Evolutionary conservation across 1,140 invertebrate genomes (phyloP), one percentile per base, ranked within the genome.

Genomic region (Tetramorium simillimum): DNA sequence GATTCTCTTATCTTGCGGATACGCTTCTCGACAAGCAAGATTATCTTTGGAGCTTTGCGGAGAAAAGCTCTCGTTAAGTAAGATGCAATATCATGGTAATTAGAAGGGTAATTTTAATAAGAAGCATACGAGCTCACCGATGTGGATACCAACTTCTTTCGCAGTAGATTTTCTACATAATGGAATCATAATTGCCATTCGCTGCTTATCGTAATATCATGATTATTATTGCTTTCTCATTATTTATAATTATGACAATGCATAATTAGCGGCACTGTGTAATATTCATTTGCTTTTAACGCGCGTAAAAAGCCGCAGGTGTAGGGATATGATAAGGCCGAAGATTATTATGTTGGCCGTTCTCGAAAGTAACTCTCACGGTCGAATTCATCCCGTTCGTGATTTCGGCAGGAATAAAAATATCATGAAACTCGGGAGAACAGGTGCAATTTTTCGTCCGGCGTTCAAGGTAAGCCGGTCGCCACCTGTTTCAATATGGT

Each of bases 401-500:
- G 85, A 84, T 78, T 87, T 84, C 58, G 63, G 28, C 40, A 28
- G 53, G 67, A 88, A 85, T 69, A 78, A 89, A 78, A 85, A 81
- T 85, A 86, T 46, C 73, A 70, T 28, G 76, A 80, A 62, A 65
- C 75, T 60, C 60, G 28, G 65, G 60, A 4, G 70, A 88, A 87
- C 86, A 91, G 89, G 86, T 91, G 90, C 76, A 90, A 91, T 90
- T 88, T 88, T 88, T 91, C 86, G 72, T 73, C 46, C 28, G 53
- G 33, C 49, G 85, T 87, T 87, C 92, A 92, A 92, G 92, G 92
- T 86, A 70, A 92, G 89, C 92, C 78, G 81, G 86, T 87, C 33
- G 78, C 89, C 91, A 92, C 91, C 91, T 91, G 91, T 89, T 92
- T 85, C 91, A 89, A 88, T 91, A 86, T 43, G 51, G 70, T 87